These are phyloP conservation scores for Cottoperca gobio DNA, from an alignment of 2,797 vertebrate species.

Conservation along the genomic window DNA sequence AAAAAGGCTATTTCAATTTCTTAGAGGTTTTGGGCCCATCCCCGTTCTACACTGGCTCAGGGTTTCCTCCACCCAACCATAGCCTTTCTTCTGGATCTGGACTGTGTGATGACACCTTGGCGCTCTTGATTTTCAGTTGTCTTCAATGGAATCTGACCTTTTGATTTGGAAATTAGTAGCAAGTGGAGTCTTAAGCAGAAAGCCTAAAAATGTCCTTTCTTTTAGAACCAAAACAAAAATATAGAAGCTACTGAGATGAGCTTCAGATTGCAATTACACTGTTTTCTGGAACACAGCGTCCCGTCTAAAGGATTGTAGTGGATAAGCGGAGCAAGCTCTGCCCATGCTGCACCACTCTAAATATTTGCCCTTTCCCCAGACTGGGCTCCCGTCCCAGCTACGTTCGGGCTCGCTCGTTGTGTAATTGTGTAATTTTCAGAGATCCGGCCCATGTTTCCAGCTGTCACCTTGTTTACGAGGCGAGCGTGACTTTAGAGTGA, in stretches of 20 bases:
- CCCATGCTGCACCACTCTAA: conserved; percentile 8
- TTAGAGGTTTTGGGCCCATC: conserved; percentile 66
- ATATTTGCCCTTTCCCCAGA: conserved; percentile 42
- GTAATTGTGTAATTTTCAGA: conserved; percentile 57
- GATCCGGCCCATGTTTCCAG: conserved; percentile 60
- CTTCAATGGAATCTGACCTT: not conserved
- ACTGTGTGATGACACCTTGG: conserved; percentile 29
- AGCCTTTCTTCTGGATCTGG: conserved; percentile 27
- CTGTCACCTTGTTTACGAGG: conserved; percentile 67
- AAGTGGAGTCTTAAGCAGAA: not conserved
- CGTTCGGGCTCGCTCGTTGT: conserved; percentile 54
- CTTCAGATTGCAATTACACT: not conserved
- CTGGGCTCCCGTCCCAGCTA: conserved; percentile 42
- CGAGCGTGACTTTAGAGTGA: conserved; percentile 60
- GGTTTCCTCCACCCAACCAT: conserved; percentile 41
- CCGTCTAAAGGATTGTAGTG: not conserved
- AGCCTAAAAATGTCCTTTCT: not conserved
- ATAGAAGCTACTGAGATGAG: not conserved
- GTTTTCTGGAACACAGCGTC: not conserved
- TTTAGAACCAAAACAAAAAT: not conserved
- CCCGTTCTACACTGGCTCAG: conserved; percentile 31
- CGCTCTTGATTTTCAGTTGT: not conserved
- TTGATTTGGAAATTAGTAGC: not conserved
- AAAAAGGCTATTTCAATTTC: conserved; percentile 79
- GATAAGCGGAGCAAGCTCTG: not conserved